Evolutionary conservation across 2,797 vertebrate species (phyloP), one percentile per base, ranked within the genome.

Genomic region (Rhabdomys pumilio): DNA sequence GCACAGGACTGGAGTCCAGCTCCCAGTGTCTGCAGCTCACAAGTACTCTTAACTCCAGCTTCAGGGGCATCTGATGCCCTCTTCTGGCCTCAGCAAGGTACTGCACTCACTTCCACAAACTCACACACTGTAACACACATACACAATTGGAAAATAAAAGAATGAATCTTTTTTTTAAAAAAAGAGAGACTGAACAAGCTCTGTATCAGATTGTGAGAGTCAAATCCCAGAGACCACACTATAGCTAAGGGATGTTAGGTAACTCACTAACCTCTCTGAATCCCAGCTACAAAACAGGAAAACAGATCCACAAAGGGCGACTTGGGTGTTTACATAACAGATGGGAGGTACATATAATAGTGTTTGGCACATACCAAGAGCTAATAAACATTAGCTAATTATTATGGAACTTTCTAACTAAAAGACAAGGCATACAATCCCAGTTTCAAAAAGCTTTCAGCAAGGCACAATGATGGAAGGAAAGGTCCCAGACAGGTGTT

Each of bases 381-480:
- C 50, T 81, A 76, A 73, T 38, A 82, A 91, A 86, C 38, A 26
- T 77, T 38, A 72, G 88, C 44, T 53, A 69, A 72, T 91, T 76
- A 79, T 38, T 41, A 83, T 22, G 26, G 82, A 12, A 80, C 44
- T 20, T n/a, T 95, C 55, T 53, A 63, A 22, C 2, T 72, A 79
- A 93, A 89, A 15, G 4, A 57, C 41, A 57, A 73, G 69, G 38
- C 57, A 77, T 29, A 34, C 72, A 41, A 61, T 57, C 67, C 26
- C 81, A 26, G 24, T 77, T 89, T 86, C 57, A 47, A 89, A 72
- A 73, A 55, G 38, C 88, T 85, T 88, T 67, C 41, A 34, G 38
- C 55, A 38, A 50, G 31, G 47, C 34, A 53, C 44, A 47, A 22
- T 38, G 10, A 38, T 12, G 10, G 44, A 55, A 69, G 47, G 75